A percentile compares a stretch with the other conserved stretches of the same genome.
phyloP scores from a whole-genome alignment of 2,888 invertebrate genomes.

The Automeris io region DNA sequence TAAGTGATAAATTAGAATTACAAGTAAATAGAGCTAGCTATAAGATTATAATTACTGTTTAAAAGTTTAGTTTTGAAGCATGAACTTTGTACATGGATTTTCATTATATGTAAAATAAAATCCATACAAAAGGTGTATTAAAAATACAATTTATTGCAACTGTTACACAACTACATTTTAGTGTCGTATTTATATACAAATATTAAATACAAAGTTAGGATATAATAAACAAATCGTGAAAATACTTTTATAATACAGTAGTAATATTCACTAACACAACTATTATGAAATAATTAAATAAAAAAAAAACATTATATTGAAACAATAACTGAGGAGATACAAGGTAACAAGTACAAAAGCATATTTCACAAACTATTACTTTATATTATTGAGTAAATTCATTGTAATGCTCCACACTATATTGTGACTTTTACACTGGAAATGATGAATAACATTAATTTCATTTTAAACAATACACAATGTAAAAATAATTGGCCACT shows the following conservation, averaged over 20 bases:
- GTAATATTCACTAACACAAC: constrained; percentile 23
- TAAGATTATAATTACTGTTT: no score
- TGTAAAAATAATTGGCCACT: constrained; percentile 42
- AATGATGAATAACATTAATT: constrained; percentile 11
- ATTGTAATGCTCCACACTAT: constrained; percentile 5
- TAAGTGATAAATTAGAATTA: no score
- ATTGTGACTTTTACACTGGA: constrained; percentile 14
- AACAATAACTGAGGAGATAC: constrained; percentile 27
- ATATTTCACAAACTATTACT: constrained; percentile 11
- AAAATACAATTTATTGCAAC: constrained; percentile 76
- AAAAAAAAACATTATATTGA: constrained; percentile 21
- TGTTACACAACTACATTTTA: constrained; percentile 68
- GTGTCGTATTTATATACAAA: constrained; percentile 75
- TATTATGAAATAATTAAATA: constrained; percentile 21
- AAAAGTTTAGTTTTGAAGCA: no score
- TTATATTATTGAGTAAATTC: constrained; percentile 15
- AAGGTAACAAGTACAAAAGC: constrained; percentile 36
- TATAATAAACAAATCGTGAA: constrained; percentile 44
- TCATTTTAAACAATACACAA: background rate
- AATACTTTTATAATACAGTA: constrained; percentile 47
- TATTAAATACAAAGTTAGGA: constrained; percentile 59
- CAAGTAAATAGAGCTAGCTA: no score
- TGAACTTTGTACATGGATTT: no score
- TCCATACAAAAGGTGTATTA: constrained; percentile 61
- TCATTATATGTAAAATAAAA: constrained; percentile 27